phyloP scores from a whole-genome alignment of 2,113 vertebrate genomes.

The Serinus canaria region DNA sequence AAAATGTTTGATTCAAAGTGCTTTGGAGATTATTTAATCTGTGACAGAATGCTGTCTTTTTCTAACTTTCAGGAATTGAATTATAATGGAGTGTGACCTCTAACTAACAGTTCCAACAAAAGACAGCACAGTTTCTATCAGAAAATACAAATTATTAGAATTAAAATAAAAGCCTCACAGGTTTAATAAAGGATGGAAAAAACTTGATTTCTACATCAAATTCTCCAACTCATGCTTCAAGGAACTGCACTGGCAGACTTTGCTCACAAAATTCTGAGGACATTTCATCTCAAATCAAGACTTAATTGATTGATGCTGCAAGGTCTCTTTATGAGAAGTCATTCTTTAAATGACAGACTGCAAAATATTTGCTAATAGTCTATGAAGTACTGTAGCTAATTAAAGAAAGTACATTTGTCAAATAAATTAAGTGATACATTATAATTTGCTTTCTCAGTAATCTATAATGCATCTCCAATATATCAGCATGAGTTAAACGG shows the following conservation, averaged over 20 bases:
- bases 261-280: background rate
- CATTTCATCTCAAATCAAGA: background rate
- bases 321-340: background rate
- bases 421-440: slow-evolving; percentile 16
- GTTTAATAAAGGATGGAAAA: background rate
- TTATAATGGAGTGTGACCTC: background rate
- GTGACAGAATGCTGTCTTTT: background rate
- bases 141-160: background rate
- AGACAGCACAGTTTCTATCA: background rate
- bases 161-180: background rate
- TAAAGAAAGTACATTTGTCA: slow-evolving; percentile 44
- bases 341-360: background rate
- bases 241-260: background rate
- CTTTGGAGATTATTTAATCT: background rate
- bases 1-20: background rate
- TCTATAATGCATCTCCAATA: slow-evolving; percentile 10
- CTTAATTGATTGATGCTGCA: background rate
- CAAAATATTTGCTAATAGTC: slow-evolving; percentile 15
- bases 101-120: background rate
- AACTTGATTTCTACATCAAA: background rate
- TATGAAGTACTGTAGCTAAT: background rate
- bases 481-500: background rate
- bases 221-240: background rate
- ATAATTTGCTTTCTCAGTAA: slow-evolving; percentile 7
- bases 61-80: background rate